Evolutionary conservation across 2,797 vertebrate species (phyloP).

Genomic region (Babyrousa celebensis): DNA sequence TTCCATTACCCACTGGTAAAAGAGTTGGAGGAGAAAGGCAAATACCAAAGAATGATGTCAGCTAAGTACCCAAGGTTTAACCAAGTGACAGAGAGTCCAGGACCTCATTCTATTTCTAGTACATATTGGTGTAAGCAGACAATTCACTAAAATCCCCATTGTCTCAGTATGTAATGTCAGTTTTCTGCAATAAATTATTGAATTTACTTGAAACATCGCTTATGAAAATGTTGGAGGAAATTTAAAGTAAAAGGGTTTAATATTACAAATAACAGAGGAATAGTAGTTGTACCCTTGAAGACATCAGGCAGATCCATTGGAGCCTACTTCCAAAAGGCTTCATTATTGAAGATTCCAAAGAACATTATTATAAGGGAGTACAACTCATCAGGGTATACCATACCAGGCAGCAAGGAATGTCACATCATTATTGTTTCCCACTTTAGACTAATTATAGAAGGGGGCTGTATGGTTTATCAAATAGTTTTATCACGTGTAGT

Average conservation of each 20-base stretch:
- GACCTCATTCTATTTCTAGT: constrained; percentile 70
- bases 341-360: not conserved
- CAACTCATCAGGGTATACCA: not conserved
- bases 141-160: constrained; percentile 65
- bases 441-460: constrained; percentile 47
- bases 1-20: constrained; percentile 81
- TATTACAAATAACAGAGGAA: constrained; percentile 4
- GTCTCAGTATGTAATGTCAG: constrained; percentile 29
- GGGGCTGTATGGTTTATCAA: constrained; percentile 55
- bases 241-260: constrained; percentile 59
- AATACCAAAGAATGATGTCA: constrained; percentile 84
- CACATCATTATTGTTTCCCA: not conserved
- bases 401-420: not conserved
- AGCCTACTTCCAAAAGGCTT: not conserved
- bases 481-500: constrained; percentile 18
- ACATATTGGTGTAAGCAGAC: constrained; percentile 64
- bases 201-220: constrained; percentile 76
- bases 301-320: not conserved
- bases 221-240: constrained; percentile 76
- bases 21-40: constrained; percentile 77
- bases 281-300: constrained; percentile 30
- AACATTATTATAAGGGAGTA: not conserved
- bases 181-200: constrained; percentile 63
- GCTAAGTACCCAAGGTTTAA: constrained; percentile 73
- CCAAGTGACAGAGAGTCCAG: constrained; percentile 70